phyloP scores from a whole-genome alignment of 2,113 vertebrate genomes.

The Dicaeum eximium region DNA sequence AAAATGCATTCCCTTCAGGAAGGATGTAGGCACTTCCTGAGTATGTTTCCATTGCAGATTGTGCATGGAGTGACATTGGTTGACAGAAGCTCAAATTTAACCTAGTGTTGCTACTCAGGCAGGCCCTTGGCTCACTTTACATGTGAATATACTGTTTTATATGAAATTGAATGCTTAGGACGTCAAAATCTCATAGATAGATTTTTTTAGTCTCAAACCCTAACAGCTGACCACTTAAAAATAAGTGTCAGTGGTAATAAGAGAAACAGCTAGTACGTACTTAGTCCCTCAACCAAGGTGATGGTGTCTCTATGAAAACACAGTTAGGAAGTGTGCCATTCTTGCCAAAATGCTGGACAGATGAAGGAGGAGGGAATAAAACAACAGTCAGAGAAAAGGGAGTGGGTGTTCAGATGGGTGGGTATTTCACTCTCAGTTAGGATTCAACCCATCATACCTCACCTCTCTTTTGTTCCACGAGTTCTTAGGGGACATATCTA shows the following conservation, averaged over 20 bases:
- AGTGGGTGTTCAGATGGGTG: not conserved
- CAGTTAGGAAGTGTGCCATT: not conserved
- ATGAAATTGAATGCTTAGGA: not conserved
- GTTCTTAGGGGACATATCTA: not conserved
- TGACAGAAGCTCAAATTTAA: not conserved
- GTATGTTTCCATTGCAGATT: not conserved
- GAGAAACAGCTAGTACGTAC: not conserved
- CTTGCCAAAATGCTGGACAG: not conserved
- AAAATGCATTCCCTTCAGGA: not conserved
- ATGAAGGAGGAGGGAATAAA: not conserved
- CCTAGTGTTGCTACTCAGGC: not conserved
- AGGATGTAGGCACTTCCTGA: not conserved
- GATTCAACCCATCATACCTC: not conserved
- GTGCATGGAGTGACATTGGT: rapidly evolving
- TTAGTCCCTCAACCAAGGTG: not conserved
- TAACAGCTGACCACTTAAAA: not conserved
- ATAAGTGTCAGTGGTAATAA: not conserved
- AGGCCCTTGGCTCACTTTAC: not conserved
- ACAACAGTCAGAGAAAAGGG: not conserved
- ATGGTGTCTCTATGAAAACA: not conserved
- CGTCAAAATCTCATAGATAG: not conserved
- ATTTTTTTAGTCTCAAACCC: not conserved
- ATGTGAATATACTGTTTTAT: not conserved
- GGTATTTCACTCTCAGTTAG: not conserved
- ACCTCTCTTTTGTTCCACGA: not conserved